Evolutionary conservation across 2,888 invertebrate species (phyloP).

Genomic region (Pseudococcus longispinus): DNA sequence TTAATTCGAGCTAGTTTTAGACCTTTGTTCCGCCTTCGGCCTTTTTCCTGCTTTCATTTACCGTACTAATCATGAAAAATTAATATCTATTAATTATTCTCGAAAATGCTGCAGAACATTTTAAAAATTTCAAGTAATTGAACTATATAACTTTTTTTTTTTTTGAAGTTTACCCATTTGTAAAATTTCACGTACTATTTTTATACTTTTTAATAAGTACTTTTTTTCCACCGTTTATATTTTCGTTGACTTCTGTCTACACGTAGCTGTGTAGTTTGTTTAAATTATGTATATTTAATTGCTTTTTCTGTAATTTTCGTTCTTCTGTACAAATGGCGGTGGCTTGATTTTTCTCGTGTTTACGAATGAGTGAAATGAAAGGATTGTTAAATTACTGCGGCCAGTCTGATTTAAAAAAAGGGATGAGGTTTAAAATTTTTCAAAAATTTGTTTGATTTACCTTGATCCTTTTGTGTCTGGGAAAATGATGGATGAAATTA

Average conservation of each 20-base stretch:
- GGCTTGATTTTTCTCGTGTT: too few species aligned
- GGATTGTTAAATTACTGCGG: too few species aligned
- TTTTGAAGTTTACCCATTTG: not conserved
- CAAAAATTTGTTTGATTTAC: too few species aligned
- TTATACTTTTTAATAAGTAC: not conserved
- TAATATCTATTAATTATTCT: not conserved
- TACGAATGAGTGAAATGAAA: too few species aligned
- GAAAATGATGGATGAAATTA: too few species aligned
- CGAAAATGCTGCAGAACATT: not conserved
- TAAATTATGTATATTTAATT: not conserved
- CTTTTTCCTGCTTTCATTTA: not conserved
- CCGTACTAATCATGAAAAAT: not conserved
- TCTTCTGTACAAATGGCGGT: not conserved
- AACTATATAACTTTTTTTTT: not conserved
- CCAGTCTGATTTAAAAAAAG: too few species aligned
- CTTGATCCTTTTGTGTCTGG: too few species aligned
- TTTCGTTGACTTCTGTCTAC: not conserved
- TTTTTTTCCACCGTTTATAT: not conserved
- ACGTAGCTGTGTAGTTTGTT: not conserved
- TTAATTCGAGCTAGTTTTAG: not conserved
- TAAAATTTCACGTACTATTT: not conserved
- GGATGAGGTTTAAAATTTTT: too few species aligned
- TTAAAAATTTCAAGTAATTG: not conserved
- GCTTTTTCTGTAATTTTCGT: not conserved
- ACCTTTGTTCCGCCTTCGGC: not conserved